Percentiles rank a stretch among this genome's conserved stretches.
These are phyloP conservation scores for Oreochromis grahami DNA, from an alignment of 2,797 vertebrate genomes.

Conservation along the genomic window DNA sequence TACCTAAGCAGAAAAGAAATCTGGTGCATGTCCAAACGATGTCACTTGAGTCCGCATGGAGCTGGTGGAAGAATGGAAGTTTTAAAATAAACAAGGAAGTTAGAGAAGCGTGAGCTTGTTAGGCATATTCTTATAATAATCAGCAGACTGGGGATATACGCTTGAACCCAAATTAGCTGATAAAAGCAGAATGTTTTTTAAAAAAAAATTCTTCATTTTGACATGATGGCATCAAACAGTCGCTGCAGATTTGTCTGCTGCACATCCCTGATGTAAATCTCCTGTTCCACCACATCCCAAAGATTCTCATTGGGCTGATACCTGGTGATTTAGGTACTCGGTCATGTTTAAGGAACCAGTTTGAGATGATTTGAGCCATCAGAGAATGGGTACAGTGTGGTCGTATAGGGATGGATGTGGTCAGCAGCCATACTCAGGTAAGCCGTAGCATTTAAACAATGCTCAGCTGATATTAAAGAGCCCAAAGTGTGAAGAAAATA, in stretches of 20 bases:
- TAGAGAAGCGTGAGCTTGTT: neutral
- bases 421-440: neutral
- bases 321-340: neutral
- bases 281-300: neutral
- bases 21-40: neutral
- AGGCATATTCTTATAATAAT: neutral
- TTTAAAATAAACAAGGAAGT: neutral
- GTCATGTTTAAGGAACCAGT: neutral
- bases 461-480: neutral
- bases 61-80: neutral
- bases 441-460: neutral
- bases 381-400: neutral
- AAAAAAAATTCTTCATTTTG: neutral
- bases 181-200: neutral
- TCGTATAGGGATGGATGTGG: neutral
- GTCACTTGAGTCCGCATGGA: neutral
- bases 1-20: neutral
- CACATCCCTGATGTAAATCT: neutral
- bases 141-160: neutral
- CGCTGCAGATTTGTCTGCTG: neutral
- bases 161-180: neutral
- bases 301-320: neutral
- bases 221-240: neutral
- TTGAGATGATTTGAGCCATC: neutral
- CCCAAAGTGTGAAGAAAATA: neutral